Evolutionary conservation across 2,113 vertebrate species (phyloP), one percentile per base, ranked within the genome.

Genomic region (Muntiacus reevesi): DNA sequence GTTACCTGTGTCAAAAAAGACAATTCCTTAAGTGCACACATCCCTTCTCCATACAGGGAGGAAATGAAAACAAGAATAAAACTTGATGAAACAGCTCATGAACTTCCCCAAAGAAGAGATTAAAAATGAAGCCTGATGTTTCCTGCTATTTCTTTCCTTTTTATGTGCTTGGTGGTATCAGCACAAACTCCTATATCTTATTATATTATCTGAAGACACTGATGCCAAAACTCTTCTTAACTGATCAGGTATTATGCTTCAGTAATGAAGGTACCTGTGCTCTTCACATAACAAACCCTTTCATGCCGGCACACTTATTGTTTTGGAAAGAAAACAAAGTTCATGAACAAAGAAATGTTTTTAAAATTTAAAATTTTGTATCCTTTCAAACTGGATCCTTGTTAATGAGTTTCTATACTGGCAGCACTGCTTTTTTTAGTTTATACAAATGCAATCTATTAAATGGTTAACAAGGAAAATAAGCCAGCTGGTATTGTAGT

Each of bases 401-500:
- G 59, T 45, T 78, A 89, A 88, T 76, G 74, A 88, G 64, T 74
- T 82, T 92, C 33, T 64, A 15, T 71, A 76, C 47, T 16, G 60
- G 86, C 40, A 54, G 40, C 36, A 89, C 88, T 67, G 7, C 27
- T 89, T 50, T 52, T 50, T 57, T 83, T 90, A 91, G 25, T 64
- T 50, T 60, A 62, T 92, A 21, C 28, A 91, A 94, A 82, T 67
- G 1, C 0, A 36, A 60, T 87, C 92, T 91, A 59, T 83, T 87
- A 76, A 81, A 78, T 59, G 23, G 55, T 89, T 74, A 76, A 97
- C 60, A 84, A 93, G 86, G 57, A 62, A 96, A 95, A 93, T 62
- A 45, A 91, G 76, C 16, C 50, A 93, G 10, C 25, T 91, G 36
- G 81, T 86, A 89, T 47, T 54, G 28, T 7, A 88, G 47, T 40